A percentile compares a stretch with the other conserved stretches of the same genome.
These are phyloP conservation scores for Ceyx erithaca DNA, from an alignment of 2,797 vertebrate genomes.

Conservation along the genomic window DNA sequence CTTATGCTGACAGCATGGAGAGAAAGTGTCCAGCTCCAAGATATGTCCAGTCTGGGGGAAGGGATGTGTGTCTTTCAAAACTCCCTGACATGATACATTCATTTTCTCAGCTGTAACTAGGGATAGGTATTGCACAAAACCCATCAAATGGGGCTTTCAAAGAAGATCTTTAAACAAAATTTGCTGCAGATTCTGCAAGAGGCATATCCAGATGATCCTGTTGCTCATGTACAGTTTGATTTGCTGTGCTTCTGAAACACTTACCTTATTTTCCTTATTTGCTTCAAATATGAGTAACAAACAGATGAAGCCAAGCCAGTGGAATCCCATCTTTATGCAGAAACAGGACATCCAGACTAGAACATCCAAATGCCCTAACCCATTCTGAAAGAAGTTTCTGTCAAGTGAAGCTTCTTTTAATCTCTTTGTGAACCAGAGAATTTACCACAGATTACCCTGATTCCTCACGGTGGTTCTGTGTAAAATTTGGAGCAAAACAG, in stretches of 20 bases:
- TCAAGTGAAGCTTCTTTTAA: not conserved
- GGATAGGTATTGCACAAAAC: not conserved
- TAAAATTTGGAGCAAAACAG: not conserved
- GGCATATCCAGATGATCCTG: not conserved
- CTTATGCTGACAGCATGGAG: slow-evolving; percentile 48
- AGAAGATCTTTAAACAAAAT: not conserved
- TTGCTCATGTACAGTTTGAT: not conserved
- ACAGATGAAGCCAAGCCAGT: not conserved
- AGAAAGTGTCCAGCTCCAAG: slow-evolving; percentile 16
- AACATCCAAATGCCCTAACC: not conserved
- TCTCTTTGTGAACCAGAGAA: not conserved
- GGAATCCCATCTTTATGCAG: not conserved
- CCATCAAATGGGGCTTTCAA: not conserved
- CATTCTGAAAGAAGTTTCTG: not conserved
- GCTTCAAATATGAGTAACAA: not conserved
- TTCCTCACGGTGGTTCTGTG: not conserved
- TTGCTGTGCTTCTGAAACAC: not conserved
- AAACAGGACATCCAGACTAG: not conserved
- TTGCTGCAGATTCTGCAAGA: not conserved
- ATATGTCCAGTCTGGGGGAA: not conserved
- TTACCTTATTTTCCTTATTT: not conserved
- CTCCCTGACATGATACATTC: not conserved
- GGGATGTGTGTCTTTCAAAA: not conserved
- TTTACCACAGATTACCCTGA: not conserved
- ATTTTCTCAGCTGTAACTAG: not conserved